Evolutionary conservation across 1,140 invertebrate species (phyloP), one percentile per base, ranked within the genome.

Genomic region (Drosophila lini): DNA sequence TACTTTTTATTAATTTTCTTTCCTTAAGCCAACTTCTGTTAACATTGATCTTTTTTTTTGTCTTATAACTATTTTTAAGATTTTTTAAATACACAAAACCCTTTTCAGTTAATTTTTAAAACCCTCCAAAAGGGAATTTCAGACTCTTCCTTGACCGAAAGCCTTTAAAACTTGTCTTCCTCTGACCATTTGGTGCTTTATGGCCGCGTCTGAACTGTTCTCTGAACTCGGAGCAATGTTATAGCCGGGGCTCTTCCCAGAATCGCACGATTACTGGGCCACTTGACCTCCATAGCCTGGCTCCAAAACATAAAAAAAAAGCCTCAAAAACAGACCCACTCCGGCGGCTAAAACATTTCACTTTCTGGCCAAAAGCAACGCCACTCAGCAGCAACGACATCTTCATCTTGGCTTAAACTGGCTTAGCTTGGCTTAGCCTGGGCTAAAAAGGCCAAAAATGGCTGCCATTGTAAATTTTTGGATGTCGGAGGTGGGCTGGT

Each of bases 391-490:
- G 19, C 56, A 85, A 76, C 82, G 80, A 88, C 82, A 85, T 85
- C 82, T 85, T 85, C 82, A 85, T 85, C 69, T 81, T 67, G 40
- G 55, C 36, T 53, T 78, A 36, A 22, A 40, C 25, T 36, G 50
- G 32, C 50, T 50, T 16, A 31, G 47, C 47, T 0, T 4, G 16
- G 16, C 25, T 28, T 28, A 28, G 25, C 25, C 5, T 6, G 25
- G 50, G 50, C 42, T 53, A 36, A 53, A 56, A 70, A 78, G 62
- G 71, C 76, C 83, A 80, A 89, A 88, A 88, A 88, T 88, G 83
- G 83, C 74, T 77, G 74, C 69, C 75, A 88, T 88, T 83, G 83
- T 88, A 80, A 71, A 78, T 80, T 80, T 88, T 89, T 70, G 65
- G 48, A 25, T 40, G n/a, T 50, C 16, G 11, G 62, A 68, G 69